These are phyloP conservation scores for Ochropleura plecta DNA, from an alignment of 2,888 invertebrate species.

Conservation along the genomic window DNA sequence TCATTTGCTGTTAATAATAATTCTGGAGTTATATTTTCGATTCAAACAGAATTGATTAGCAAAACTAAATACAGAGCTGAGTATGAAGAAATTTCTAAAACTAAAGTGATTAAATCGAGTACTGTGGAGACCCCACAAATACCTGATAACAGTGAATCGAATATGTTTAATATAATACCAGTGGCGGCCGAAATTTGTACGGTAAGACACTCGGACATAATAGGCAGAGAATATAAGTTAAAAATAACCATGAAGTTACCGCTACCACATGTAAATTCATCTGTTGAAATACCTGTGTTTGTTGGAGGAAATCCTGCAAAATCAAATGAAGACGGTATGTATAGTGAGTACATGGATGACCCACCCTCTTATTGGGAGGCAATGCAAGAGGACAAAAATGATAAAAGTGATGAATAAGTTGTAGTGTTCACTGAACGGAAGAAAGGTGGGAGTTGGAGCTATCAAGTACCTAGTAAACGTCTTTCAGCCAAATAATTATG, in stretches of 20 bases:
- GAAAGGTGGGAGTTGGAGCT: background rate
- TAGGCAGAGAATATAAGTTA: slow-evolving; percentile 43
- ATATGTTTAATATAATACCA: slow-evolving; percentile 33
- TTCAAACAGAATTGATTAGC: slow-evolving; percentile 33
- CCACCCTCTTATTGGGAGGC: slow-evolving; percentile 40
- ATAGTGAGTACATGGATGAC: background rate
- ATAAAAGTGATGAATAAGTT: background rate
- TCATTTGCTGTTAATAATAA: slow-evolving; percentile 15
- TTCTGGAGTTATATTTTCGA: slow-evolving; percentile 14
- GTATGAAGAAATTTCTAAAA: background rate
- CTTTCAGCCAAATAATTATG: background rate
- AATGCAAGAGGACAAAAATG: slow-evolving; percentile 26
- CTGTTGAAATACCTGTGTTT: slow-evolving; percentile 47
- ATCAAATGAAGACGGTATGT: background rate
- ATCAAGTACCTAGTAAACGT: background rate
- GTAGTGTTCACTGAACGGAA: background rate
- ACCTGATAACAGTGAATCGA: slow-evolving; percentile 40
- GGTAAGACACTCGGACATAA: slow-evolving; percentile 45
- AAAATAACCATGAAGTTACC: slow-evolving; percentile 51
- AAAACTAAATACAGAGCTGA: slow-evolving; percentile 11
- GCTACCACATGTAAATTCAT: slow-evolving; percentile 46
- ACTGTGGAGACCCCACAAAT: slow-evolving; percentile 33
- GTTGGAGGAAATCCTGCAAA: slow-evolving; percentile 36
- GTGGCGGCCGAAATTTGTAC: slow-evolving; percentile 35
- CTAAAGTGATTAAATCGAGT: slow-evolving; percentile 13